Evolutionary conservation across 2,888 invertebrate species (phyloP).

Genomic region (Stegophylla sp.): DNA sequence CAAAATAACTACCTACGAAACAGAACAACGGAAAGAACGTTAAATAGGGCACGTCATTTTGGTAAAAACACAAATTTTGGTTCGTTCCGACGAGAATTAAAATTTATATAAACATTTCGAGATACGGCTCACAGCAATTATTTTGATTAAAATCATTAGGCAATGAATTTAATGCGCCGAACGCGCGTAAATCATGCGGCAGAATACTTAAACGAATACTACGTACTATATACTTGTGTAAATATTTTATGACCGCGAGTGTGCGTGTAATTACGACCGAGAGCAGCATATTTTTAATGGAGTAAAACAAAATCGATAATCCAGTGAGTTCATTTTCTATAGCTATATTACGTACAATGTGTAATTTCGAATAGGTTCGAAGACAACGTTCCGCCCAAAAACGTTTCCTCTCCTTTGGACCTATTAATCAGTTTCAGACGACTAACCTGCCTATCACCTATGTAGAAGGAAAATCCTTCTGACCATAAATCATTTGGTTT

Average conservation of each 20-base stretch:
- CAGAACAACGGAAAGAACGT: too few species aligned
- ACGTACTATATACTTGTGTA: too few species aligned
- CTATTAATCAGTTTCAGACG: slow-evolving; percentile 44
- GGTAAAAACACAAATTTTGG: too few species aligned
- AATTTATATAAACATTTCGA: too few species aligned
- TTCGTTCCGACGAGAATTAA: too few species aligned
- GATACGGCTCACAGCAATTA: too few species aligned
- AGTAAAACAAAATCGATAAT: neutral
- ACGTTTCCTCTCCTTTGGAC: neutral
- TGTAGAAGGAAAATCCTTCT: neutral
- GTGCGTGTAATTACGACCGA: too few species aligned
- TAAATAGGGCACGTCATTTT: too few species aligned
- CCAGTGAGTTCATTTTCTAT: neutral
- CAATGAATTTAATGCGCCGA: too few species aligned
- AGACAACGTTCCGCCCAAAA: neutral
- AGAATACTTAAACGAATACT: too few species aligned
- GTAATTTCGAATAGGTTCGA: neutral
- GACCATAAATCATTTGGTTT: slow-evolving; percentile 32
- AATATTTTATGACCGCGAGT: neutral
- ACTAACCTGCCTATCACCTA: neutral
- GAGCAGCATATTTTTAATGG: neutral
- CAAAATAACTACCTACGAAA: too few species aligned
- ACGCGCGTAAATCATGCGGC: neutral
- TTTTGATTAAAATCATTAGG: too few species aligned
- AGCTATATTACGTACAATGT: neutral